Conservation (phyloP, 2,888 invertebrate genomes). For the Nemapogon koenigi region DNA sequence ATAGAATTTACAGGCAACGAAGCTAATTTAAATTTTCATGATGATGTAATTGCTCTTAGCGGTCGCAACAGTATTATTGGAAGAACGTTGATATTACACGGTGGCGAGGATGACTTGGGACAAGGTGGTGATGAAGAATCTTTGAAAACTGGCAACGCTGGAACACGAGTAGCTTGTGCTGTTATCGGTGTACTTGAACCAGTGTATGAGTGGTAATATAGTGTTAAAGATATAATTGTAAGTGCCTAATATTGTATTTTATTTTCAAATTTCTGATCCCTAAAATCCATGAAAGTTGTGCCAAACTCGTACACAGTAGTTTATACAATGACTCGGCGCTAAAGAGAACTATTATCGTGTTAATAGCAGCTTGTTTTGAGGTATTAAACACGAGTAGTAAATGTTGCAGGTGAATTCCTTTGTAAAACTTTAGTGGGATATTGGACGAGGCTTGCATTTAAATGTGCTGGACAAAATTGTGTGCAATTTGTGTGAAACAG, state of each 20-base stretch:
- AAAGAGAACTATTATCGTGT: too few species aligned
- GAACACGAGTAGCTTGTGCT: slow-evolving; percentile 52
- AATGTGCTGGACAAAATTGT: slow-evolving; percentile 28
- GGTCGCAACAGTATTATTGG: slow-evolving; percentile 49
- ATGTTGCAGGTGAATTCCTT: slow-evolving; percentile 1
- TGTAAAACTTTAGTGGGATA: too few species aligned
- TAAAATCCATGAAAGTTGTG: too few species aligned
- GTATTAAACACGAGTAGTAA: slow-evolving; percentile 1
- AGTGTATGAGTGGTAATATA: slow-evolving; percentile 31
- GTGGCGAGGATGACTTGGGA: slow-evolving; percentile 48
- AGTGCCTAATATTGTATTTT: too few species aligned
- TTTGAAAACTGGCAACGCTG: slow-evolving; percentile 53
- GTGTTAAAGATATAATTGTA: too few species aligned
- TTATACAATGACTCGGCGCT: too few species aligned
- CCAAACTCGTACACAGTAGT: too few species aligned
- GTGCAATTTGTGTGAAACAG: slow-evolving; percentile 41
- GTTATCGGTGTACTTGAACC: slow-evolving; percentile 42
- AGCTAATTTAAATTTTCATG: too few species aligned
- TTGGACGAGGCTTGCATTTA: too few species aligned
- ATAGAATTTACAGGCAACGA: slow-evolving; percentile 62
- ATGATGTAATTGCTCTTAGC: slow-evolving; percentile 37
- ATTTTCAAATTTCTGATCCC: too few species aligned
- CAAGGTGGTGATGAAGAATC: slow-evolving; percentile 37
- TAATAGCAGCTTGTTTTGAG: slow-evolving; percentile 1
- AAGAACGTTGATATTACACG: slow-evolving; percentile 49